Percentiles rank a stretch among this genome's conserved stretches.
These are phyloP conservation scores for Nasua narica DNA, from an alignment of 2,797 vertebrate species.

Conservation along the genomic window DNA sequence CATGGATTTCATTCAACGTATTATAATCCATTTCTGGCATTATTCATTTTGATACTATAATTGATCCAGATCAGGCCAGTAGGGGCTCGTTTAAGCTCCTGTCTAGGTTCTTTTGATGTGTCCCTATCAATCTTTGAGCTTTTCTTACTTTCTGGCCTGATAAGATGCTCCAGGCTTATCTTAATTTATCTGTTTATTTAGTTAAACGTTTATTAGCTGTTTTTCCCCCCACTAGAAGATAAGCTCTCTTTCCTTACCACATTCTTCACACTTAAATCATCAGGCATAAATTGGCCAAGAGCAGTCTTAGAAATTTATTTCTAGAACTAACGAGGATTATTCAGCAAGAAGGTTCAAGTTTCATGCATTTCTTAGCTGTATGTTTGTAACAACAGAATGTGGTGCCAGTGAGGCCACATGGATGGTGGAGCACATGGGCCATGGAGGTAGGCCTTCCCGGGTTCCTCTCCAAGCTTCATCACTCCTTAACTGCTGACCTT, in stretches of 20 bases:
- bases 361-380: background rate
- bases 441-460: background rate
- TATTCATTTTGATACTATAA: background rate
- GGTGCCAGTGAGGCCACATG: rapidly evolving
- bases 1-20: background rate
- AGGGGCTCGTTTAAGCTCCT: background rate
- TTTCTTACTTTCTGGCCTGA: background rate
- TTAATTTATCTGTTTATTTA: background rate
- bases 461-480: background rate
- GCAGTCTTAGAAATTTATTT: background rate
- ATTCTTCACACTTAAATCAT: background rate
- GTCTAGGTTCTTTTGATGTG: background rate
- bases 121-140: background rate
- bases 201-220: background rate
- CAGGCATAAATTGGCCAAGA: background rate
- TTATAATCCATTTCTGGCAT: background rate
- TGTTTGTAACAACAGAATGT: rapidly evolving
- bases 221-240: background rate
- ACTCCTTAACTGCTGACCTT: background rate
- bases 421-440: background rate
- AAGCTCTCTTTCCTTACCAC: background rate
- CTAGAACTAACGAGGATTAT: background rate
- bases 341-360: background rate
- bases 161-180: background rate
- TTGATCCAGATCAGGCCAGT: background rate